Percentiles rank a stretch among this genome's conserved stretches.
Evolutionary conservation across 2,888 invertebrate genomes (phyloP).

Genomic region (Meliscaeva auricollis): DNA sequence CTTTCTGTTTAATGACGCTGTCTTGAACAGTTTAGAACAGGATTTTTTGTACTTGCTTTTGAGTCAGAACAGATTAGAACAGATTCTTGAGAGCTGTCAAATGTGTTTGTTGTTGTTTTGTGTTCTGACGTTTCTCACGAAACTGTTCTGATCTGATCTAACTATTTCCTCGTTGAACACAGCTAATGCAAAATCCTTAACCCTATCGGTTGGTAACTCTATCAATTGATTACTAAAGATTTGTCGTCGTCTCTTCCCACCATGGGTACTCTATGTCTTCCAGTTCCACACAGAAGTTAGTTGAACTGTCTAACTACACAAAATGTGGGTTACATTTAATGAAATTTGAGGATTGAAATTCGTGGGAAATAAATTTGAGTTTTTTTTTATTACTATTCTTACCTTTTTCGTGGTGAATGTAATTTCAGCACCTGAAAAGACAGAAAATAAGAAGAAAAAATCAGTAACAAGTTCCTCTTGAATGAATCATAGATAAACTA

Average conservation of each 20-base stretch:
- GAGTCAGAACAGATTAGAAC: too few species aligned
- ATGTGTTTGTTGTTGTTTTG: too few species aligned
- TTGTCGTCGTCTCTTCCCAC: background rate
- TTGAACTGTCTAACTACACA: background rate
- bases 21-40: too few species aligned
- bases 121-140: too few species aligned
- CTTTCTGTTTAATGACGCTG: too few species aligned
- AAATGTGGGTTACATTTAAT: slow-evolving; percentile 40
- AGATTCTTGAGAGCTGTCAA: too few species aligned
- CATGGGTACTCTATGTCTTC: too few species aligned
- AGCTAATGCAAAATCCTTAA: too few species aligned
- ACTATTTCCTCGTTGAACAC: background rate
- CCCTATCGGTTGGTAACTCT: background rate
- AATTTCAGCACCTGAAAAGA: slow-evolving; percentile 57
- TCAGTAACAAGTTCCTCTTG: slow-evolving; percentile 30
- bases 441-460: slow-evolving; percentile 20
- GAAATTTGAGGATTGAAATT: slow-evolving; percentile 51
- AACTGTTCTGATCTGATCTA: too few species aligned
- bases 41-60: too few species aligned
- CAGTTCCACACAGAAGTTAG: slow-evolving; percentile 13
- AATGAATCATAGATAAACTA: slow-evolving; percentile 44
- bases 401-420: slow-evolving; percentile 53
- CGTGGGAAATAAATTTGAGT: slow-evolving; percentile 51
- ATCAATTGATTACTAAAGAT: slow-evolving; percentile 23
- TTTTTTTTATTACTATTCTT: slow-evolving; percentile 32